A percentile compares a stretch with the other conserved stretches of the same genome.
These are phyloP conservation scores for Brachionus manjavacas DNA, from an alignment of 1,140 invertebrate species.

Conservation along the genomic window DNA sequence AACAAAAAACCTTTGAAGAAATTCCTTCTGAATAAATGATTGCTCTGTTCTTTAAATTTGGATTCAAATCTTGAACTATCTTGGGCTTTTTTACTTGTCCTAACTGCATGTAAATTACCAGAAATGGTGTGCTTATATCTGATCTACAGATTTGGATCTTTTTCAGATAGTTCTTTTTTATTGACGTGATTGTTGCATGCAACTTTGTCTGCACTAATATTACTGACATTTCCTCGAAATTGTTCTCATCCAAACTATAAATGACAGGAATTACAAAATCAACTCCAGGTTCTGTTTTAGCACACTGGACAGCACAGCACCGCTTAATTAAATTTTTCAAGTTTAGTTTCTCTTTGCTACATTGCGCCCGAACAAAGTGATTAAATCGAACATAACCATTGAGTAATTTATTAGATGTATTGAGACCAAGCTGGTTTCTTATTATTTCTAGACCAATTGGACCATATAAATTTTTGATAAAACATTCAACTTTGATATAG, in stretches of 20 bases:
- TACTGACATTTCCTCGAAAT: not conserved
- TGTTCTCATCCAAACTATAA: constrained; percentile 4
- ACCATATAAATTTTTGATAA: not conserved
- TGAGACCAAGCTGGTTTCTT: not conserved
- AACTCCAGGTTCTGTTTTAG: not conserved
- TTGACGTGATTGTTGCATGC: not conserved
- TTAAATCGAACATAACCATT: constrained; percentile 22
- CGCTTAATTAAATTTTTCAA: not conserved
- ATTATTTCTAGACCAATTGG: not conserved
- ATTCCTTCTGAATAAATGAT: constrained; percentile 3
- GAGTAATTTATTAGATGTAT: not conserved
- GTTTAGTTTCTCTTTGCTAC: not conserved
- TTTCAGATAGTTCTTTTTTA: not conserved
- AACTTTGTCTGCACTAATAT: not conserved
- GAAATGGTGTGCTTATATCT: not conserved
- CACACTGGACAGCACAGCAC: not conserved
- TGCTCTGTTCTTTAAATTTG: not conserved
- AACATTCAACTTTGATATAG: not conserved
- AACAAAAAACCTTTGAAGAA: not conserved
- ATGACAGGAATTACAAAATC: constrained; percentile 2
- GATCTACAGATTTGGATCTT: not conserved
- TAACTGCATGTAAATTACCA: not conserved
- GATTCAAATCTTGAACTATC: not conserved
- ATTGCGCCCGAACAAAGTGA: not conserved
- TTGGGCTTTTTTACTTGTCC: not conserved